These are phyloP conservation scores for Falco rusticolus DNA, from an alignment of 2,797 vertebrate species.

Conservation along the genomic window DNA sequence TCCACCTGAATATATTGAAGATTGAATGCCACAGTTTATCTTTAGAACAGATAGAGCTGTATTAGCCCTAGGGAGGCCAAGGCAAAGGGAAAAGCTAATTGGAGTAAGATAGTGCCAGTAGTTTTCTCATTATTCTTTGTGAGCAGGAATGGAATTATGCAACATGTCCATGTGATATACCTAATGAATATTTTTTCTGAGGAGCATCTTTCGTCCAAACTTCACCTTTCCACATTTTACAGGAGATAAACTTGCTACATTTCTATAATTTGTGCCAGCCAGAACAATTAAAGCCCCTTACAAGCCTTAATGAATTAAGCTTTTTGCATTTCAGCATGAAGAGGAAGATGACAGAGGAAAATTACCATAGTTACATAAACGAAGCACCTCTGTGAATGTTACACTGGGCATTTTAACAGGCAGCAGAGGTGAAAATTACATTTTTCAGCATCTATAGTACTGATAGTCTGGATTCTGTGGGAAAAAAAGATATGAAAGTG, in stretches of 20 bases:
- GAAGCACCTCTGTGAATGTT: neutral
- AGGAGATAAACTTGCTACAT: neutral
- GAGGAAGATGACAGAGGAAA: constrained; percentile 31
- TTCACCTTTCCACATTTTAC: constrained; percentile 1
- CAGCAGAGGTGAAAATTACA: neutral
- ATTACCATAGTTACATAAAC: constrained; percentile 12
- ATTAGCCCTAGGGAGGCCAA: neutral
- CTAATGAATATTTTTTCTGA: neutral
- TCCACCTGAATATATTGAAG: neutral
- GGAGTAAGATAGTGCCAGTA: neutral
- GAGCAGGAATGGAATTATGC: neutral
- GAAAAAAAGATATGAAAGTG: neutral
- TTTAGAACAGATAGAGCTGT: neutral
- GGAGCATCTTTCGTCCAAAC: neutral
- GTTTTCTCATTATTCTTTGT: constrained; percentile 8
- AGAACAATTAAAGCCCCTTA: neutral
- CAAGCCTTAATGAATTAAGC: constrained; percentile 33
- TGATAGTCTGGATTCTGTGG: neutral
- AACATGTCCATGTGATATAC: neutral
- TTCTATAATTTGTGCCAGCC: neutral
- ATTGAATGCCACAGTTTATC: neutral
- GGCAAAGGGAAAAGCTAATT: neutral
- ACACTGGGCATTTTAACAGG: neutral
- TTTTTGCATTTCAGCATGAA: constrained; percentile 32
- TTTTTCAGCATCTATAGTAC: neutral